Evolutionary conservation across 2,113 vertebrate species (phyloP), one percentile per base, ranked within the genome.

Genomic region (Ameiurus melas): DNA sequence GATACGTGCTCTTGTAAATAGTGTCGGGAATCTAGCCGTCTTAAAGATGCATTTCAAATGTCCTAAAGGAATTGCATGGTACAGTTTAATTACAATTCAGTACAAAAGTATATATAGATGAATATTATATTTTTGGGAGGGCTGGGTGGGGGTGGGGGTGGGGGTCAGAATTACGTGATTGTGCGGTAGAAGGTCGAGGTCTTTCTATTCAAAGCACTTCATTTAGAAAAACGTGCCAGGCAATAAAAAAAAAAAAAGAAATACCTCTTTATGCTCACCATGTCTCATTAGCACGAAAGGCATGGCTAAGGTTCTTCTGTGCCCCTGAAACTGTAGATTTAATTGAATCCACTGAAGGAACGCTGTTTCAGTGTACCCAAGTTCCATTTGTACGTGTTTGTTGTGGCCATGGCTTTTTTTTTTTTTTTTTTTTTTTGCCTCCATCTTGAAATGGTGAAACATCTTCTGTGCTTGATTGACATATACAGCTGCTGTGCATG

Each of bases 51-150:
- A 93, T 95, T 95, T 94, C 93, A 95, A 93, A 94, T 94, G 94
- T 96, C 93, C 93, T 91, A 92, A 94, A 93, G 94, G 94, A 93
- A 95, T 95, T 94, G 95, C 96, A 96, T 96, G 96, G 95, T 96
- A 96, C 95, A 94, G 89, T 96, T 95, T 95, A 95, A 95, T 94
- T 94, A 94, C 92, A 88, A 94, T 94, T 94, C 92, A 94, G 93
- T 95, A 94, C 94, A 95, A 94, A 94, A 92, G 71, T 91, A 91
- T 88, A 92, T 87, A 89, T 93, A 92, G 33, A 91, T 89, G 75
- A 90, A 90, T 90, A 77, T 88, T 73, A 87, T 90, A 81, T 90
- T 92, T 94, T 93, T 91, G 89, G 90, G 83, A 82, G 91, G 83
- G 87, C 53, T 33, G n/a, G n/a, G n/a, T n/a, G n/a, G n/a, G 43